Conservation (phyloP, 2,113 vertebrate genomes). For the Vulpes vulpes region DNA sequence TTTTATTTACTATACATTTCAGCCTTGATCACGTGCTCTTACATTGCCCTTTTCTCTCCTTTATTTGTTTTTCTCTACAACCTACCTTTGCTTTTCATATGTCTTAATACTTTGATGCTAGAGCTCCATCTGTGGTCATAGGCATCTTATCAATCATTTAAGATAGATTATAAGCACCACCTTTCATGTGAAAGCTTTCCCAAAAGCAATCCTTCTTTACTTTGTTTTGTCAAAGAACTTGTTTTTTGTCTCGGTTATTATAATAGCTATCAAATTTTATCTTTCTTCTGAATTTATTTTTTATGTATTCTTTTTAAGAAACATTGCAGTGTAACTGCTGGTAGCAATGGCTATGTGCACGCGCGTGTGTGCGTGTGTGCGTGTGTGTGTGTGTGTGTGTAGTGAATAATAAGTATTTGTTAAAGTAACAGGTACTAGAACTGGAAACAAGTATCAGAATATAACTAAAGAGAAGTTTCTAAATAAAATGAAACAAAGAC, state of each 20-base stretch:
- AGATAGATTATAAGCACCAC: not conserved
- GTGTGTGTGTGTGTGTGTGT: not conserved
- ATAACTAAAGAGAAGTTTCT: not conserved
- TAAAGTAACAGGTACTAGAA: not conserved
- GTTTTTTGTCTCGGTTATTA: not conserved
- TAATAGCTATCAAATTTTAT: not conserved
- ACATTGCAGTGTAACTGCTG: not conserved
- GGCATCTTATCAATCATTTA: not conserved
- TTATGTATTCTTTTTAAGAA: not conserved
- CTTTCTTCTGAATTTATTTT: not conserved
- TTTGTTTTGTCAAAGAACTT: not conserved
- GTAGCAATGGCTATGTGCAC: not conserved
- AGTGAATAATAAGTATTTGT: not conserved
- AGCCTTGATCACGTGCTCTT: not conserved
- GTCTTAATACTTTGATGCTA: not conserved
- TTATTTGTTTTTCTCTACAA: not conserved
- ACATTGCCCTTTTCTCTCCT: rapidly evolving
- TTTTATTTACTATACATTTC: not conserved
- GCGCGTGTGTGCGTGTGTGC: rapidly evolving
- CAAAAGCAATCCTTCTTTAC: not conserved
- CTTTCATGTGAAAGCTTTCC: not conserved
- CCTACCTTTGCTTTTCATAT: not conserved
- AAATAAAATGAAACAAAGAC: not conserved
- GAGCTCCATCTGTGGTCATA: not conserved
- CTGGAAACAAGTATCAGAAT: not conserved